Base-by-base conservation (phyloP, 2,888 invertebrate genomes). In the Hirtodrosophila histrioides region DNA sequence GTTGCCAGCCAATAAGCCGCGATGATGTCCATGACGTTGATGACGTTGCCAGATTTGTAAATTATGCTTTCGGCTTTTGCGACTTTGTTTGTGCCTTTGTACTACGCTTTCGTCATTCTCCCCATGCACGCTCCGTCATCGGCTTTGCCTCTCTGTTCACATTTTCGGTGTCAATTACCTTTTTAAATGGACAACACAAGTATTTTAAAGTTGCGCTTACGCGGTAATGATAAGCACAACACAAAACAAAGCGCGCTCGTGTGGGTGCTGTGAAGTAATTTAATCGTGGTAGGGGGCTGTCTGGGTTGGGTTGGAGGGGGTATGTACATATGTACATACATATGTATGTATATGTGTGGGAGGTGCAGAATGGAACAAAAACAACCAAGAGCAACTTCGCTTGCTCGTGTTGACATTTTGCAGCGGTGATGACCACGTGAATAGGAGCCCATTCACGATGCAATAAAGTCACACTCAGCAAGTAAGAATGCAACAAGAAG, bases 151-250 rank as follows among this genome's bases (percentile, higher is more conserved):
- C 35, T 27, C 29, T 53, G 45, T 11, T 27, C 11, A 9, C 24
- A 12, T 27, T 51, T 56, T 40, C 37, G 67, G 77, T 75, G 75
- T 75, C 77, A 75, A 72, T 75, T 76, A 76, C 77, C 73, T 76
- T 63, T 71, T 55, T 40, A 37, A 62, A 54, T 57, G 71, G 56
- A 57, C 71, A 45, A 55, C 75, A 43, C 65, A 65, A 73, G 66
- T 75, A 75, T 75, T 75, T 76, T 67, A 46, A 76, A 75, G 74
- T 76, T 76, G 61, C 50, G 72, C 77, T 76, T 66, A 74, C 58
- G 61, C 55, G 56, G 48, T 39, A 51, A 45, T 71, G 67, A 71
- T 65, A 71, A 57, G 56, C 72, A 58, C 36, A 57, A 44, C 46
- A 29, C 23, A 49, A 39, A 49, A 51, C 41, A 60, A 50, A 56